Evolutionary conservation across 2,797 vertebrate species (phyloP).

Genomic region (Coregonus ussuriensis): DNA sequence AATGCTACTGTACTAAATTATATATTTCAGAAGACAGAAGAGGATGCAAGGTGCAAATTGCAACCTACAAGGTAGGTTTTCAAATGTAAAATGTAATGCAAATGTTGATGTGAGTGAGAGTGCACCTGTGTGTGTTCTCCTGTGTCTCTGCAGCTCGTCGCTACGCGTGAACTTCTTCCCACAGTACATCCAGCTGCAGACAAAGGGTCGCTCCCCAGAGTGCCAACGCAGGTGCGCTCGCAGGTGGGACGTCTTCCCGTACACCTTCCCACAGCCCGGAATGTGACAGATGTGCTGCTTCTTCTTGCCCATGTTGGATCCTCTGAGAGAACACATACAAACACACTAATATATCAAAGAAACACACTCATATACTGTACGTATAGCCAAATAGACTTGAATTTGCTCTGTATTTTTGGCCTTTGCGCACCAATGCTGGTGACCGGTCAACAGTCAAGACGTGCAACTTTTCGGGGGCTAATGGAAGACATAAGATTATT

Average conservation of each 20-base stretch:
- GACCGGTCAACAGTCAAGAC: neutral
- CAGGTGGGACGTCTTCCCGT: constrained; percentile 97
- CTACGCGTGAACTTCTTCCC: constrained; percentile 98
- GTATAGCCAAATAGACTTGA: constrained; percentile 20
- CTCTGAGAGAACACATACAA: constrained; percentile 75
- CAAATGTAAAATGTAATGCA: constrained; percentile 33
- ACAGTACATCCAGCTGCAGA: constrained; percentile 99
- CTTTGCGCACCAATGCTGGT: neutral
- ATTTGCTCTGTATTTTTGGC: neutral
- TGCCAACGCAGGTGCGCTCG: constrained; percentile 99
- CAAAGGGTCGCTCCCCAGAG: constrained; percentile 96
- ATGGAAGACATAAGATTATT: constrained; percentile 34
- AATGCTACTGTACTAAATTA: neutral
- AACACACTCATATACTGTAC: constrained; percentile 49
- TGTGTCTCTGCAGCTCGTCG: constrained; percentile 96
- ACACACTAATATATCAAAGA: constrained; percentile 61
- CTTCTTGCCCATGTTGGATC: constrained; percentile 94
- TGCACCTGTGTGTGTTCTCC: constrained; percentile 97
- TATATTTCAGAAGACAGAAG: neutral
- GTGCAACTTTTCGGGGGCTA: constrained; percentile 57
- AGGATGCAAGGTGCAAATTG: constrained; percentile 47
- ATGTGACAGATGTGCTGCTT: constrained; percentile 98
- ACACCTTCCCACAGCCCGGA: constrained; percentile 85
- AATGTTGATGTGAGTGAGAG: constrained; percentile 38
- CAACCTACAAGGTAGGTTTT: constrained; percentile 36